These are phyloP conservation scores for Odontomyia ornata DNA, from an alignment of 2,888 invertebrate genomes.

Conservation along the genomic window DNA sequence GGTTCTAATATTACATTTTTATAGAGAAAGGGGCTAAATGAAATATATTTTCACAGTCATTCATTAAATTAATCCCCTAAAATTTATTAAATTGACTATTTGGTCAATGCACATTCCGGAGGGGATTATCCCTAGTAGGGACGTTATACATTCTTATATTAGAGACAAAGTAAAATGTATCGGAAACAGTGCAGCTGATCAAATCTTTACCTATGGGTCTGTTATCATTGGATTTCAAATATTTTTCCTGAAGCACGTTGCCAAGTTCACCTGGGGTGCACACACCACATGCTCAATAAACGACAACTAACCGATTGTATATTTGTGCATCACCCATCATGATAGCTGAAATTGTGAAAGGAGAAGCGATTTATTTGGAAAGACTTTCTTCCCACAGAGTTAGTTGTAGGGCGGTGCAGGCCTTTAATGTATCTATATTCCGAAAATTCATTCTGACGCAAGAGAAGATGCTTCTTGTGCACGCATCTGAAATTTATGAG, in stretches of 20 bases:
- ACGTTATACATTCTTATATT: too few relatives aligned
- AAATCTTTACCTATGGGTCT: constrained; percentile 23
- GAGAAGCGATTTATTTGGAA: background rate
- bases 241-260: background rate
- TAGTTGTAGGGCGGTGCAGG: background rate
- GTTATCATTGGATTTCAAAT: background rate
- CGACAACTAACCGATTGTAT: background rate
- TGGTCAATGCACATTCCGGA: too few relatives aligned
- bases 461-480: background rate
- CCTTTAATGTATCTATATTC: background rate
- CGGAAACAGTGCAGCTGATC: constrained; percentile 29
- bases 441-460: constrained; percentile 9
- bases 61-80: too few relatives aligned
- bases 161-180: too few relatives aligned
- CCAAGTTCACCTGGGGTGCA: background rate
- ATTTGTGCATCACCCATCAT: too few relatives aligned
- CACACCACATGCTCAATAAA: background rate
- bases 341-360: too few relatives aligned
- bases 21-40: too few relatives aligned
- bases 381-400: background rate
- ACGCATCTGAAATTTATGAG: background rate
- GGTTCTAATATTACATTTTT: too few relatives aligned
- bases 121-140: too few relatives aligned
- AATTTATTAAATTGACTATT: too few relatives aligned
- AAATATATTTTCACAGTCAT: too few relatives aligned